These are phyloP conservation scores for Tenualosa ilisha DNA, from an alignment of 2,797 vertebrate species.

Conservation along the genomic window DNA sequence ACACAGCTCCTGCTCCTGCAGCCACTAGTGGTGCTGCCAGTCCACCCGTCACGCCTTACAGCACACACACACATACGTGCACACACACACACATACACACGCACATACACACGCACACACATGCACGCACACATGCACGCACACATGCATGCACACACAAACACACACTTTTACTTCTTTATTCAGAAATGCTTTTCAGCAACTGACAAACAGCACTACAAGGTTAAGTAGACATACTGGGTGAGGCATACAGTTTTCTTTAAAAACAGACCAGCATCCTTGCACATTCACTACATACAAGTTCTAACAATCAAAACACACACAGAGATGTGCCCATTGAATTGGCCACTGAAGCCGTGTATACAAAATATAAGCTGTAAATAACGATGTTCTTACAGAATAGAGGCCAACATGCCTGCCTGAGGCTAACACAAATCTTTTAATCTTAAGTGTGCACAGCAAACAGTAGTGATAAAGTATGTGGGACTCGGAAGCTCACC, in stretches of 20 bases:
- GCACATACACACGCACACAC: background rate
- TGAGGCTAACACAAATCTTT: background rate
- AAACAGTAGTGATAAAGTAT: background rate
- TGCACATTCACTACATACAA: background rate
- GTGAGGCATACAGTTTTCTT: background rate
- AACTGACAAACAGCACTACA: background rate
- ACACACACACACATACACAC: background rate
- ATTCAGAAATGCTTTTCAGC: background rate
- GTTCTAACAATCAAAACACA: background rate
- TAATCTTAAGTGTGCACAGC: background rate
- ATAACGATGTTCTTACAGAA: background rate
- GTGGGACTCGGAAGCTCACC: conserved; percentile 72
- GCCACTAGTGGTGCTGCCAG: conserved; percentile 92
- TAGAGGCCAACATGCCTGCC: background rate
- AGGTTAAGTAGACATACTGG: background rate
- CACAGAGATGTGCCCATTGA: background rate
- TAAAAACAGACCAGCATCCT: background rate
- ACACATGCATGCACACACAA: background rate
- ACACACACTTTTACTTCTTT: background rate
- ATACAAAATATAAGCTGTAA: background rate
- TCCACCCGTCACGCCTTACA: conserved; percentile 90
- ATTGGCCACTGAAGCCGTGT: too few species aligned
- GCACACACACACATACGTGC: conserved; percentile 4
- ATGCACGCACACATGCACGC: background rate
- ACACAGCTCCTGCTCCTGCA: conserved; percentile 85